Evolutionary conservation across 2,113 vertebrate genomes (phyloP).

Genomic region (Seriola quinqueradiata): DNA sequence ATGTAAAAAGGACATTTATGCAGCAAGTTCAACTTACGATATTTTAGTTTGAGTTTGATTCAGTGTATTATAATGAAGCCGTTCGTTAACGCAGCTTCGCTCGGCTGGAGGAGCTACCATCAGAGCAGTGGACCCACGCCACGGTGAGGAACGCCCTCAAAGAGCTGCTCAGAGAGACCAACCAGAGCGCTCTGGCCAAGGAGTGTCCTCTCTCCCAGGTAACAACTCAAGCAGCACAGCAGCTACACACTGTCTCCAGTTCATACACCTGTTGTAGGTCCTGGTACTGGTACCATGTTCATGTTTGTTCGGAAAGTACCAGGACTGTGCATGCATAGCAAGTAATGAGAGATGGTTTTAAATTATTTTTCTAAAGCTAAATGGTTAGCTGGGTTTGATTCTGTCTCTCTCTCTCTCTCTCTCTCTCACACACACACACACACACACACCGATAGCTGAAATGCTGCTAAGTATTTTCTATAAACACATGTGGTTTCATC

Average conservation of each 20-base stretch:
- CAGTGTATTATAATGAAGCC: not conserved
- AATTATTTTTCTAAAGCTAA: not conserved
- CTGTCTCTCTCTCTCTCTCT: slow-evolving; percentile 4
- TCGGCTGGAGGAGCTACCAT: slow-evolving; percentile 93
- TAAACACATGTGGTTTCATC: slow-evolving; percentile 59
- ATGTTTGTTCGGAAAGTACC: not conserved
- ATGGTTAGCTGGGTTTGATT: not conserved
- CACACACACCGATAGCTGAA: slow-evolving; percentile 18
- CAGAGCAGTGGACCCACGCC: slow-evolving; percentile 95
- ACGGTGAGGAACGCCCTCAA: slow-evolving; percentile 95
- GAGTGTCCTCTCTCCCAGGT: slow-evolving; percentile 98
- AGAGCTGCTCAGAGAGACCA: slow-evolving; percentile 94
- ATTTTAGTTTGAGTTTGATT: no score
- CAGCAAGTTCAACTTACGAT: no score
- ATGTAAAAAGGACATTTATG: no score
- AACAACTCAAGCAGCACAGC: not conserved
- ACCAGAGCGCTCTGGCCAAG: slow-evolving; percentile 94
- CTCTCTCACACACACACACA: slow-evolving; percentile 25
- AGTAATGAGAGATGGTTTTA: no score
- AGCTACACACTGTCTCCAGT: not conserved
- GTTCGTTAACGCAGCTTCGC: slow-evolving; percentile 85
- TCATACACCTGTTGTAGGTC: no score
- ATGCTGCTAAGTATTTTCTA: slow-evolving; percentile 48
- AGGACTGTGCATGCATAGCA: no score
- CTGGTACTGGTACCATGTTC: no score